A percentile compares a stretch with the other conserved stretches of the same genome.
These are phyloP conservation scores for Xerus inauris DNA, from an alignment of 2,113 vertebrate genomes.

Conservation along the genomic window DNA sequence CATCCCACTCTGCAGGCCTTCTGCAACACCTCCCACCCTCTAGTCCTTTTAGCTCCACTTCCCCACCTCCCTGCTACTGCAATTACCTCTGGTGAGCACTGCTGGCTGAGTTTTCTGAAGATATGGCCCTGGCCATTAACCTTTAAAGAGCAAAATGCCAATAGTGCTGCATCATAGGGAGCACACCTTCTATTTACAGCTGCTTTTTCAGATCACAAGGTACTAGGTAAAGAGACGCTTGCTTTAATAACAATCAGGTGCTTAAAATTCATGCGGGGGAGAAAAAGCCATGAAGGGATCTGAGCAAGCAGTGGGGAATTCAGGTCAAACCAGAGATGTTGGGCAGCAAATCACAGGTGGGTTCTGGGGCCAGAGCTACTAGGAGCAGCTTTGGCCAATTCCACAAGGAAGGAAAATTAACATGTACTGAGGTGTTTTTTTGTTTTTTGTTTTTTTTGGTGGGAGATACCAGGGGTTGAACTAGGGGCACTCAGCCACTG, in stretches of 20 bases:
- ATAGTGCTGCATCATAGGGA: neutral
- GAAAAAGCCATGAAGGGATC: slow-evolving; percentile 12
- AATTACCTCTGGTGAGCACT: slow-evolving; percentile 40
- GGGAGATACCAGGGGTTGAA: no score
- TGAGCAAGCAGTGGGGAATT: slow-evolving; percentile 19
- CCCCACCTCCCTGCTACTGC: neutral
- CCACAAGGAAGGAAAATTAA: neutral
- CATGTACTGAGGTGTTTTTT: neutral
- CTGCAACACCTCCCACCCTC: neutral
- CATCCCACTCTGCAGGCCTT: neutral
- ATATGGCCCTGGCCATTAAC: slow-evolving; percentile 64
- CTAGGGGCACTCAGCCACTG: no score
- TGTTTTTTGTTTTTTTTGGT: no score
- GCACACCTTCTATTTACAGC: slow-evolving; percentile 72
- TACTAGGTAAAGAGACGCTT: slow-evolving; percentile 65
- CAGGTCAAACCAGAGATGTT: neutral
- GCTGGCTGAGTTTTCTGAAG: slow-evolving; percentile 35
- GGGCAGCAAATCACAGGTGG: neutral
- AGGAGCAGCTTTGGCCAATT: neutral
- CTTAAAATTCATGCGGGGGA: slow-evolving; percentile 61
- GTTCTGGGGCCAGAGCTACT: neutral
- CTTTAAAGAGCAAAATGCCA: slow-evolving; percentile 71
- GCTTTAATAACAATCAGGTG: slow-evolving; percentile 65
- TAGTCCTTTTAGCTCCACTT: neutral
- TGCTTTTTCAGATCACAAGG: slow-evolving; percentile 68